Conservation (phyloP, 2,797 vertebrate genomes). For the Sebastiscus tertius region DNA sequence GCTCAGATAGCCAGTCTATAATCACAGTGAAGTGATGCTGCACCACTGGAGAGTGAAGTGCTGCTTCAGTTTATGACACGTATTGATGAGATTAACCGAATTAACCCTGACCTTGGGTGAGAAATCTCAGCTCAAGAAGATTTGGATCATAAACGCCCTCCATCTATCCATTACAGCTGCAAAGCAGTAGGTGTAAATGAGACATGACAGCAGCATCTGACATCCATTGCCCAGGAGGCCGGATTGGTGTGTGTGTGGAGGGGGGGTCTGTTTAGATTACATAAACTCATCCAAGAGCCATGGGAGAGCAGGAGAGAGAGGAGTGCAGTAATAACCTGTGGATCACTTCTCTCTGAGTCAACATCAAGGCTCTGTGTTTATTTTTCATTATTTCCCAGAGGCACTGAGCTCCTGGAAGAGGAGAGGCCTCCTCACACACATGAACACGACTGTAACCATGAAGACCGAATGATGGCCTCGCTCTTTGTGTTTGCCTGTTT, state of each 20-base stretch:
- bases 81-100: constrained; percentile 5
- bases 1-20: not conserved
- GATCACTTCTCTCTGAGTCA: constrained; percentile 73
- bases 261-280: constrained; percentile 56
- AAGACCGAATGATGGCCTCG: constrained; percentile 32
- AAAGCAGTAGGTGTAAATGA: constrained; percentile 68
- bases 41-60: not conserved
- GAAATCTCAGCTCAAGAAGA: constrained; percentile 19
- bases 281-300: constrained; percentile 68
- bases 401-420: constrained; percentile 58
- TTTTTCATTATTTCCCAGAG: constrained; percentile 77
- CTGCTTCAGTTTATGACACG: not conserved
- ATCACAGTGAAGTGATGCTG: not conserved
- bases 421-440: constrained; percentile 37
- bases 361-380: constrained; percentile 70
- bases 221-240: constrained; percentile 55
- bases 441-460: constrained; percentile 15
- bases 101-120: not conserved
- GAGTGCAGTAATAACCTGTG: constrained; percentile 68
- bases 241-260: not conserved
- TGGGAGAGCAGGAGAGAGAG: constrained; percentile 64
- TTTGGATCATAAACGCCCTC: constrained; percentile 29
- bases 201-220: constrained; percentile 68
- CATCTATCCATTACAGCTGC: constrained; percentile 38
- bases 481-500: constrained; percentile 27